A percentile compares a stretch with the other conserved stretches of the same genome.
These are phyloP conservation scores for Graphium colonna DNA, from an alignment of 2,888 invertebrate species.

Conservation along the genomic window DNA sequence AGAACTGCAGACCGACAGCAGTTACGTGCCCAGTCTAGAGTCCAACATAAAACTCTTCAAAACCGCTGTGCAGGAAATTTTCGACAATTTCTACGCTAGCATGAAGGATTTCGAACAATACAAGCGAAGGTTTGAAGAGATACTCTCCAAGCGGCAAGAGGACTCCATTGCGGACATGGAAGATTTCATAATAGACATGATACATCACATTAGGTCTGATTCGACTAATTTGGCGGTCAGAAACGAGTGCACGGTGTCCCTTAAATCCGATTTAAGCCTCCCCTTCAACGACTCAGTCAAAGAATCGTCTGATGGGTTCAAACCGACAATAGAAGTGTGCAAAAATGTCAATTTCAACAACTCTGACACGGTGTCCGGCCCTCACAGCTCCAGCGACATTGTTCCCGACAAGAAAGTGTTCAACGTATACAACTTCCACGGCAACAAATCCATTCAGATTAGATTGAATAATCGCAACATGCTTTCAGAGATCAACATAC, in stretches of 20 bases:
- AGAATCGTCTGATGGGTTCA: background rate
- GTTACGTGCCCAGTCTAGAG: slow-evolving; percentile 47
- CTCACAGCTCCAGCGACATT: slow-evolving; percentile 30
- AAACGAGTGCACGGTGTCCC: background rate
- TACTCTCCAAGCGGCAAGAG: slow-evolving; percentile 49
- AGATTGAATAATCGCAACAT: slow-evolving; percentile 52
- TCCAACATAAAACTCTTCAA: slow-evolving; percentile 61
- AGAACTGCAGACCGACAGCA: slow-evolving; percentile 48
- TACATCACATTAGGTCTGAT: slow-evolving; percentile 58
- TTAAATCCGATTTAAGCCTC: background rate
- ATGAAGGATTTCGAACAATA: slow-evolving; percentile 61
- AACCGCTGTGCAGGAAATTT: slow-evolving; percentile 60
- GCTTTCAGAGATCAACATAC: slow-evolving; percentile 59
- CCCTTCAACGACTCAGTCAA: slow-evolving; percentile 26
- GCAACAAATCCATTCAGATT: slow-evolving; percentile 45
- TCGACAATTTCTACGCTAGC: slow-evolving; percentile 55
- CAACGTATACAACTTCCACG: slow-evolving; percentile 47
- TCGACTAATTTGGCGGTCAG: slow-evolving; percentile 23
- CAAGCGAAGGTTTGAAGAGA: slow-evolving; percentile 58
- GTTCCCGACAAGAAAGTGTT: slow-evolving; percentile 36
- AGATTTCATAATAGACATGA: slow-evolving; percentile 61
- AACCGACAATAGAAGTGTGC: slow-evolving; percentile 44
- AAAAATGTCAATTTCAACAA: slow-evolving; percentile 54
- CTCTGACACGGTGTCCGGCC: slow-evolving; percentile 47
- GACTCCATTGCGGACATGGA: slow-evolving; percentile 58